phyloP scores from a whole-genome alignment of 1,140 invertebrate species.

The Eupeodes corollae region DNA sequence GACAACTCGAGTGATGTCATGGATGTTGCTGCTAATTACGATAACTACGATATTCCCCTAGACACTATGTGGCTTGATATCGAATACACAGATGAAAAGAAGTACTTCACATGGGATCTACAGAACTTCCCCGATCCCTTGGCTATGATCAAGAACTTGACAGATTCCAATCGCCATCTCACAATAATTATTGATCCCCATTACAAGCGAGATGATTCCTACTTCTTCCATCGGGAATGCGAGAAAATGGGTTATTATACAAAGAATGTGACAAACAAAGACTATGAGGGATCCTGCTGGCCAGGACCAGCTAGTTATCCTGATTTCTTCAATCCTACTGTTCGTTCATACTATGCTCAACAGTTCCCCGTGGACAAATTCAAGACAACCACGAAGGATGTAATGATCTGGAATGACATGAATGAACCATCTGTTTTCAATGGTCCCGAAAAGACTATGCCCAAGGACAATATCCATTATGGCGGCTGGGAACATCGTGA shows the following conservation, averaged over 20 bases:
- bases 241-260: constrained; percentile 73
- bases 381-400: constrained; percentile 74
- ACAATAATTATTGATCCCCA: constrained; percentile 98
- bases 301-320: constrained; percentile 82
- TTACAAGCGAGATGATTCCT: constrained; percentile 82
- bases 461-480: constrained; percentile 71
- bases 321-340: constrained; percentile 85
- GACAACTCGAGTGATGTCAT: constrained; percentile 92
- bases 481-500: constrained; percentile 87
- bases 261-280: constrained; percentile 81
- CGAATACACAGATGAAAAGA: constrained; percentile 95
- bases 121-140: constrained; percentile 79
- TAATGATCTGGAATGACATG: constrained; percentile 99
- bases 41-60: constrained; percentile 83
- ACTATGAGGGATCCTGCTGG: constrained; percentile 76
- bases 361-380: constrained; percentile 73
- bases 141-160: constrained; percentile 87
- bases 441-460: constrained; percentile 94
- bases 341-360: constrained; percentile 72
- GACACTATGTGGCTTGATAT: constrained; percentile 98
- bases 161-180: constrained; percentile 80
- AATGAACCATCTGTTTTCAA: constrained; percentile 99
- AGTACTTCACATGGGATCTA: constrained; percentile 94
- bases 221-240: constrained; percentile 83
- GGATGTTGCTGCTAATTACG: constrained; percentile 69